These are phyloP conservation scores for Chaetoderma sp. DNA, from an alignment of 2,888 invertebrate species.

Conservation along the genomic window DNA sequence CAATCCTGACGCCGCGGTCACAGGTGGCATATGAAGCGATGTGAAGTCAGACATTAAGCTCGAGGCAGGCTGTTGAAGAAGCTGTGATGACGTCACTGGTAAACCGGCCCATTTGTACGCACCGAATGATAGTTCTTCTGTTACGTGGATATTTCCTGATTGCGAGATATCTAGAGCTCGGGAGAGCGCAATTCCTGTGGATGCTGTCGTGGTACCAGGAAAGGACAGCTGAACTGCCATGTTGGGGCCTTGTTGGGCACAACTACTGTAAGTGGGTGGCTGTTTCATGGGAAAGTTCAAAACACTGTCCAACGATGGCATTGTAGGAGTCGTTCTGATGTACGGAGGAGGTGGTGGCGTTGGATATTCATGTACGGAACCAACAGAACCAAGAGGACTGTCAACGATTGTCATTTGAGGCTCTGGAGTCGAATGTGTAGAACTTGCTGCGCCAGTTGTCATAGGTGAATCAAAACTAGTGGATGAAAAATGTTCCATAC, in stretches of 20 bases:
- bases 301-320: constrained; percentile 35
- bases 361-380: constrained; percentile 43
- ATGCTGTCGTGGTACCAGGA: neutral
- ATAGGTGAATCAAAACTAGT: constrained; percentile 51
- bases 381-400: constrained; percentile 35
- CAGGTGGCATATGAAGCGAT: constrained; percentile 50
- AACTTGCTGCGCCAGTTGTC: constrained; percentile 34
- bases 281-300: constrained; percentile 74
- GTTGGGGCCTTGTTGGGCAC: constrained; percentile 63
- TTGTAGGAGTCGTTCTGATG: constrained; percentile 39
- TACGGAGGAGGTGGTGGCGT: constrained; percentile 56
- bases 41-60: constrained; percentile 58
- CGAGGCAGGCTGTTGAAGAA: constrained; percentile 27
- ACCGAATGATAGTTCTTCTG: constrained; percentile 41
- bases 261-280: constrained; percentile 76
- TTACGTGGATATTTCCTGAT: constrained; percentile 22
- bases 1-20: constrained; percentile 15
- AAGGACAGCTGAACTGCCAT: neutral
- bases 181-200: constrained; percentile 23
- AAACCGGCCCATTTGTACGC: constrained; percentile 44
- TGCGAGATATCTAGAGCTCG: constrained; percentile 10
- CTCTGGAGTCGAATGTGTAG: constrained; percentile 53
- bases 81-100: constrained; percentile 19
- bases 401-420: constrained; percentile 42
- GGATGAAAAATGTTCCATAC: constrained; percentile 41